Percentiles rank a stretch among this genome's conserved stretches.
Evolutionary conservation across 2,113 vertebrate species (phyloP).

Genomic region (Brachyhypopomus occidentalis): DNA sequence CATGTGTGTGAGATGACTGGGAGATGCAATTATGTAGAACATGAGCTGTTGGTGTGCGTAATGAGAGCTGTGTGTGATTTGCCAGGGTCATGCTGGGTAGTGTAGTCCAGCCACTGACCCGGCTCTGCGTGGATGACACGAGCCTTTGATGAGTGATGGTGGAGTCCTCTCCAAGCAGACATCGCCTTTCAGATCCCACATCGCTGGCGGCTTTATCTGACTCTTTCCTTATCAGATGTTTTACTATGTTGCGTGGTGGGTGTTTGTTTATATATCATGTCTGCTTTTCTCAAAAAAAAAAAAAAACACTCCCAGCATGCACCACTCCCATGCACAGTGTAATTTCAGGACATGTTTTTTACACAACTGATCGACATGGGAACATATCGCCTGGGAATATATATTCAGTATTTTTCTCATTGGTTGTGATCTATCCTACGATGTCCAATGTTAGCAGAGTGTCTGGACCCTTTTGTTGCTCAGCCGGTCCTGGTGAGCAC

Average conservation of each 20-base stretch:
- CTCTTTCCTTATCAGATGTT: too few species aligned
- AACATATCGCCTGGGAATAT: constrained; percentile 1
- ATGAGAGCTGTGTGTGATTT: neutral
- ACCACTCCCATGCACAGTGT: neutral
- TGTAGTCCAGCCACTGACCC: too few species aligned
- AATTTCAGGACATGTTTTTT: neutral
- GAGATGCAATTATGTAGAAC: constrained; percentile 7
- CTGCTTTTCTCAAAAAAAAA: neutral
- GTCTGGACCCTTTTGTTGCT: neutral
- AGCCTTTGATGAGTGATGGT: too few species aligned
- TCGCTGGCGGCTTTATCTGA: too few species aligned
- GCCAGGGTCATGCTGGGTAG: too few species aligned
- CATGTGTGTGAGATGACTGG: neutral
- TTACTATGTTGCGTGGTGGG: too few species aligned
- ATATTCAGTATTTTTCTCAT: neutral
- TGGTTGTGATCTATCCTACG: neutral
- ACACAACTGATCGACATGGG: neutral
- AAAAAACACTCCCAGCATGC: neutral
- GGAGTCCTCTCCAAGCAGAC: too few species aligned
- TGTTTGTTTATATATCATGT: neutral
- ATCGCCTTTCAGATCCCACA: too few species aligned
- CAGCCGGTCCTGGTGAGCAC: constrained; percentile 26
- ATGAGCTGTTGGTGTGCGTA: constrained; percentile 21
- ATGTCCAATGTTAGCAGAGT: neutral
- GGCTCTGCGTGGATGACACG: too few species aligned